Base-by-base conservation (phyloP, 2,888 invertebrate genomes). In the Bombyx huttoni region DNA sequence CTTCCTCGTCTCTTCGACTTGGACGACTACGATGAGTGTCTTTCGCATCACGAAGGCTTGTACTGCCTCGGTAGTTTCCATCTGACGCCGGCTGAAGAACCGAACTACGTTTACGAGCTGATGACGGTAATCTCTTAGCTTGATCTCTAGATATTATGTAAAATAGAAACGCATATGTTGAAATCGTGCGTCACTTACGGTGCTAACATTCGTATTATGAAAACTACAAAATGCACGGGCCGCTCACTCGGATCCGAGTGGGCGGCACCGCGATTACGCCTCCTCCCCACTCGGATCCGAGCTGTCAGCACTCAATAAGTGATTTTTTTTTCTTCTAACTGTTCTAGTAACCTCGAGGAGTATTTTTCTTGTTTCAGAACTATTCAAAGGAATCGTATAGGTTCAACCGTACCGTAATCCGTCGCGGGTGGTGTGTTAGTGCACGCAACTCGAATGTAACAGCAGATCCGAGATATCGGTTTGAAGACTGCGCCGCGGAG, bases 351-450 rank as follows among this genome's bases (percentile, higher is more conserved):
- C n/a, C n/a, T n/a, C 5, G 5, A 24, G 24, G 3, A 5, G 2
- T 5, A 24, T 24, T 24, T 24, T 34, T 13, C n/a, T 13, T 50
- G 9, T 47, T 34, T 34, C 54, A 60, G 60, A 59, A 64, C 53
- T 64, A 67, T 51, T 65, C 70, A n/a, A 54, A 61, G 2, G 58
- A 61, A 8, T 49, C 50, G 0, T 57, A 53, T 8, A 56, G 66
- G 46, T 72, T 64, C 58, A 64, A 72, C 53, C 68, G 66, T 13
- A 70, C 71, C 3, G 62, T 67, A 0, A 56, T 76, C 1, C 70
- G 70, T 47, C 68, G 75, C 1, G 75, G 76, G n/a, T 70, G 67
- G 58, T 75, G 75, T 56, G 57, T 75, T 47, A 67, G 58, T 51
- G 51, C 56, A 0, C 63, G 70, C 8, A 68, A 68, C 47, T 55